Percentiles rank a stretch among this genome's conserved stretches.
phyloP scores from a whole-genome alignment of 2,888 invertebrate genomes.

The Leistus spinibarbis region DNA sequence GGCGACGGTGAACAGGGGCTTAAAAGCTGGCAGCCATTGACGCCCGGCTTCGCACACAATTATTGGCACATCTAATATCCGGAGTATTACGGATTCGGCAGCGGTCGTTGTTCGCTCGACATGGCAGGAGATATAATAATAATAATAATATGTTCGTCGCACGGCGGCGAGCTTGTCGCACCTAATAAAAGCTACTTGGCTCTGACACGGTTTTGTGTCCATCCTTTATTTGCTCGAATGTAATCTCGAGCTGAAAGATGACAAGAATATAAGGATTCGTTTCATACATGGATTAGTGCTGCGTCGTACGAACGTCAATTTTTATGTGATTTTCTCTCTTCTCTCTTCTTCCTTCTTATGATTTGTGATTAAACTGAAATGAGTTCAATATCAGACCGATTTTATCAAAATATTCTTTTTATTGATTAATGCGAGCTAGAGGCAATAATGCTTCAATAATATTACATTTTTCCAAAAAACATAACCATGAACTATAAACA shows the following conservation, averaged over 20 bases:
- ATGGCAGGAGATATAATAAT: slow-evolving; percentile 21
- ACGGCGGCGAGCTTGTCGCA: not conserved
- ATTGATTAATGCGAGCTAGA: too few relatives aligned
- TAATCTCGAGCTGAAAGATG: too few relatives aligned
- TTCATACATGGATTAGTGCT: not conserved
- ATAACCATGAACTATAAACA: too few relatives aligned
- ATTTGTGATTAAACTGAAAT: too few relatives aligned
- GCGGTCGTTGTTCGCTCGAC: slow-evolving; percentile 27
- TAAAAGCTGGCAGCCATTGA: slow-evolving; percentile 27
- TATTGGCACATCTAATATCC: slow-evolving; percentile 32
- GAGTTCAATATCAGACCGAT: too few relatives aligned
- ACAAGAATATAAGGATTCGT: not conserved
- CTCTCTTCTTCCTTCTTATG: not conserved
- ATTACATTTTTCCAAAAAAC: too few relatives aligned
- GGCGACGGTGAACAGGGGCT: slow-evolving; percentile 25
- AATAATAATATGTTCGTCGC: slow-evolving; percentile 28
- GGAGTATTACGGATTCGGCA: slow-evolving; percentile 25
- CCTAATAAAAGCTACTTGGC: slow-evolving; percentile 28
- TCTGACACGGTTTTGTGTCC: slow-evolving; percentile 27
- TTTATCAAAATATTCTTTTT: too few relatives aligned
- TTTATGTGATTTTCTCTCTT: not conserved
- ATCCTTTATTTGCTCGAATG: slow-evolving; percentile 16
- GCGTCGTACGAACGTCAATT: not conserved
- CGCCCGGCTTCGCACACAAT: slow-evolving; percentile 17
- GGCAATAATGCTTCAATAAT: too few relatives aligned